Percentiles rank a stretch among this genome's conserved stretches.
These are phyloP conservation scores for Micromussa lordhowensis DNA, from an alignment of 92 coral and sea anemone genomes.

Conservation along the genomic window DNA sequence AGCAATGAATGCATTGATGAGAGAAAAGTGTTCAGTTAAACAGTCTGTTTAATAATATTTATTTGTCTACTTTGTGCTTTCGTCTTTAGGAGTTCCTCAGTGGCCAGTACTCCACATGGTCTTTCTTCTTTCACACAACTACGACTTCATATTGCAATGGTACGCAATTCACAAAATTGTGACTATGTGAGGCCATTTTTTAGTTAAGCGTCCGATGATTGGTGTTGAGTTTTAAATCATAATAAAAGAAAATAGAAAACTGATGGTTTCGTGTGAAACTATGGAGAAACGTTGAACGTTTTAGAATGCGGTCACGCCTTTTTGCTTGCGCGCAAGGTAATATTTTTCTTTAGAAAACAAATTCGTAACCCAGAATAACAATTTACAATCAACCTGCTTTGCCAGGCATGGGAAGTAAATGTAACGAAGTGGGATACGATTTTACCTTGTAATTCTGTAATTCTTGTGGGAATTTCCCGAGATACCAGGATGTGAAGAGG, in stretches of 20 bases:
- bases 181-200: neutral
- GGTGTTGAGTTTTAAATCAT: neutral
- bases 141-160: constrained; percentile 80
- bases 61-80: neutral
- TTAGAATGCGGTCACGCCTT: neutral
- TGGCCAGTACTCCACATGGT: constrained; percentile 25
- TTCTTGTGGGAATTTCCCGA: no score
- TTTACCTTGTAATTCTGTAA: no score
- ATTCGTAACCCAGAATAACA: no score
- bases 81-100: constrained; percentile 63
- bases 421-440: no score
- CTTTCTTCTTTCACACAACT: constrained; percentile 69
- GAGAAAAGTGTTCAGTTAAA: neutral
- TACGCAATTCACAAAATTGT: constrained; percentile 37
- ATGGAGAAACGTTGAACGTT: neutral
- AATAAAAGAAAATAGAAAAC: neutral
- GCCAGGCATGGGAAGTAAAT: neutral
- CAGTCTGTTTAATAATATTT: neutral
- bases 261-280: neutral
- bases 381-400: neutral
- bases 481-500: no score
- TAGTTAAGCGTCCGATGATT: neutral
- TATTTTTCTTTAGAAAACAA: neutral
- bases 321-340: neutral
- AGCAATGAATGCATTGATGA: neutral